Evolutionary conservation across 2,797 vertebrate species (phyloP).

Genomic region (Microhierax caerulescens): DNA sequence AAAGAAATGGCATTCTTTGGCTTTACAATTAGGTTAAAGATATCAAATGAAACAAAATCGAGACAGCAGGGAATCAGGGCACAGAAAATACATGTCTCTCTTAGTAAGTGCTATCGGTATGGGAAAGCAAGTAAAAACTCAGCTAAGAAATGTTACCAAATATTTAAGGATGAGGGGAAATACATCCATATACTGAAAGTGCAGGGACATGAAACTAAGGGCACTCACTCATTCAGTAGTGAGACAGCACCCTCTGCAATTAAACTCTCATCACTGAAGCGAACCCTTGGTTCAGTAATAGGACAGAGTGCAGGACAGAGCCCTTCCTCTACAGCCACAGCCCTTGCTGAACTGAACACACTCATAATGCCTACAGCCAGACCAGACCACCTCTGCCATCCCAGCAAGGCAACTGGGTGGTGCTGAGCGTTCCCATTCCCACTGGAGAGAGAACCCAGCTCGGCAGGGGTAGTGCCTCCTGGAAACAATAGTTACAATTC

Average conservation of each 20-base stretch:
- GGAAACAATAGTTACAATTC: neutral
- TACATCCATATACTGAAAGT: neutral
- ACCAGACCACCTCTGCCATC: neutral
- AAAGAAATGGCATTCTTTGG: neutral
- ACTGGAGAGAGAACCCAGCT: neutral
- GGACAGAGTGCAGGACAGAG: rapidly evolving
- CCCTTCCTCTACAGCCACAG: neutral
- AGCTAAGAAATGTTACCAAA: neutral
- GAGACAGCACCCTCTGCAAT: neutral
- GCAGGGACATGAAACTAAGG: neutral
- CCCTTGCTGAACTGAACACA: neutral
- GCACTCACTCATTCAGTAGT: neutral
- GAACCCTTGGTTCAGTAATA: neutral
- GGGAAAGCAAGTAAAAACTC: neutral
- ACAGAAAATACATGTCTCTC: neutral
- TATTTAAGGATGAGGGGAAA: neutral
- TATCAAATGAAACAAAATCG: neutral
- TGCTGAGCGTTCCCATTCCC: neutral
- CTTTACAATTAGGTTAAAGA: neutral
- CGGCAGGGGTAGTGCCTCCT: neutral
- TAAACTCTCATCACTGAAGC: neutral
- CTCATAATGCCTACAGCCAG: neutral
- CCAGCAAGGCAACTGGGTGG: neutral
- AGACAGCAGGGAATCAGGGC: neutral
- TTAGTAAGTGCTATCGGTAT: neutral